phyloP scores from a whole-genome alignment of 2,888 invertebrate genomes.

The Drosophila differens region DNA sequence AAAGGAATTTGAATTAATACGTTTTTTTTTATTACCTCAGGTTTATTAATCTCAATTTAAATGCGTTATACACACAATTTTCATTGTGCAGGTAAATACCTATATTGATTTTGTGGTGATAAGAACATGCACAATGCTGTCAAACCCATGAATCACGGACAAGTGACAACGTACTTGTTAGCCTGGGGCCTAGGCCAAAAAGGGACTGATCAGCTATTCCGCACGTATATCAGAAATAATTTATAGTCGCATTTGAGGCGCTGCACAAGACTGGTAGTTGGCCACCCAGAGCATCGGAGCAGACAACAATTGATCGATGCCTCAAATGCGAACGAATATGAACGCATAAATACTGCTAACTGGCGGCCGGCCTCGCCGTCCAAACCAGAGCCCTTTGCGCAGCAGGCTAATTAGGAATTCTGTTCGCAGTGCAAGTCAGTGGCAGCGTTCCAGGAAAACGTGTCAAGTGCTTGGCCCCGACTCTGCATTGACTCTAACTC shows the following conservation, averaged over 20 bases:
- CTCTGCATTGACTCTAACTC: slow-evolving; percentile 16
- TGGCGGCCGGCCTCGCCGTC: slow-evolving; percentile 9
- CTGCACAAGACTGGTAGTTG: slow-evolving; percentile 64
- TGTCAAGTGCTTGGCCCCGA: slow-evolving; percentile 60
- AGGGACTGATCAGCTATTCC: slow-evolving; percentile 61
- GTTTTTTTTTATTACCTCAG: neutral
- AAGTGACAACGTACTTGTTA: slow-evolving; percentile 39
- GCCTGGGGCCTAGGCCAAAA: slow-evolving; percentile 22
- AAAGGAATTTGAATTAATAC: neutral
- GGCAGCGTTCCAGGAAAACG: slow-evolving; percentile 72
- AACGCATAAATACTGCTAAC: slow-evolving; percentile 70
- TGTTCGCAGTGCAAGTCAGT: slow-evolving; percentile 57
- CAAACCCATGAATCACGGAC: slow-evolving; percentile 51
- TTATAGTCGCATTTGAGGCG: slow-evolving; percentile 71
- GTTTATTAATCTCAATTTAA: slow-evolving; percentile 1
- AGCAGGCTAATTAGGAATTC: slow-evolving; percentile 67
- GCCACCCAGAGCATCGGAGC: slow-evolving; percentile 59
- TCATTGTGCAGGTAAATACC: neutral
- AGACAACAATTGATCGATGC: slow-evolving; percentile 69
- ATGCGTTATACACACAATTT: slow-evolving; percentile 6
- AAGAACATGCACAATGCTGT: slow-evolving; percentile 28
- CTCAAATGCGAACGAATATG: slow-evolving; percentile 48
- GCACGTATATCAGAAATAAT: slow-evolving; percentile 62
- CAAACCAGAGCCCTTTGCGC: slow-evolving; percentile 41
- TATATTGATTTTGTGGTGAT: slow-evolving; percentile 13